Percentiles rank a stretch among this genome's conserved stretches.
phyloP scores from a whole-genome alignment of 1,140 invertebrate genomes.

The Aphis craccivora region DNA sequence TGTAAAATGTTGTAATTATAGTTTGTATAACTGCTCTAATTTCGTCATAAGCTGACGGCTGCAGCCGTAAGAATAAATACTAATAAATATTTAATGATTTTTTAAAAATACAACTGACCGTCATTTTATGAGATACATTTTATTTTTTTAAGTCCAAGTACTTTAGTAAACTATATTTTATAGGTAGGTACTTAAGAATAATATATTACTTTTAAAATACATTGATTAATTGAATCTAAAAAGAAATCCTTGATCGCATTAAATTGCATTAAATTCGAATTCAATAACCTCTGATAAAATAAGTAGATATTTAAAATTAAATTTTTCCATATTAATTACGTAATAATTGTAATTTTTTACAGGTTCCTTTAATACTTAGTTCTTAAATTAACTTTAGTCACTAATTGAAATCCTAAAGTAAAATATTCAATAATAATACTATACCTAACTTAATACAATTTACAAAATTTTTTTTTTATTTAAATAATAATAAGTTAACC shows the following conservation, averaged over 20 bases:
- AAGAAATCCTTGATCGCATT: background rate
- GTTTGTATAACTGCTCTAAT: background rate
- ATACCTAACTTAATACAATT: background rate
- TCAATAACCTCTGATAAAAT: background rate
- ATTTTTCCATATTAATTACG: background rate
- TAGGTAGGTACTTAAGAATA: too few relatives aligned
- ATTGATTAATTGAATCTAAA: background rate
- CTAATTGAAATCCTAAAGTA: background rate
- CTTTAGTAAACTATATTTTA: too few relatives aligned
- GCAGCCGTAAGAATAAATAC: background rate
- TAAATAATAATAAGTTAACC: background rate
- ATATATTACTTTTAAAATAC: too few relatives aligned
- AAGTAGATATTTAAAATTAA: background rate
- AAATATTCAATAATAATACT: background rate
- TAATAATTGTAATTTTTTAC: background rate
- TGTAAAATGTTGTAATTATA: background rate
- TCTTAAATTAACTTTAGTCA: background rate
- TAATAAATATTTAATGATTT: background rate
- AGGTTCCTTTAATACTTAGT: background rate
- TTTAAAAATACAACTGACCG: too few relatives aligned
- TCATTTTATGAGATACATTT: too few relatives aligned
- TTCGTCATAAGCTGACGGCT: background rate
- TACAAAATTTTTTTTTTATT: background rate
- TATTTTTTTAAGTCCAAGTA: too few relatives aligned
- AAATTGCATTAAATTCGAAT: background rate